phyloP scores from a whole-genome alignment of 2,797 vertebrate species.

The Mormyrops boulengeri region DNA sequence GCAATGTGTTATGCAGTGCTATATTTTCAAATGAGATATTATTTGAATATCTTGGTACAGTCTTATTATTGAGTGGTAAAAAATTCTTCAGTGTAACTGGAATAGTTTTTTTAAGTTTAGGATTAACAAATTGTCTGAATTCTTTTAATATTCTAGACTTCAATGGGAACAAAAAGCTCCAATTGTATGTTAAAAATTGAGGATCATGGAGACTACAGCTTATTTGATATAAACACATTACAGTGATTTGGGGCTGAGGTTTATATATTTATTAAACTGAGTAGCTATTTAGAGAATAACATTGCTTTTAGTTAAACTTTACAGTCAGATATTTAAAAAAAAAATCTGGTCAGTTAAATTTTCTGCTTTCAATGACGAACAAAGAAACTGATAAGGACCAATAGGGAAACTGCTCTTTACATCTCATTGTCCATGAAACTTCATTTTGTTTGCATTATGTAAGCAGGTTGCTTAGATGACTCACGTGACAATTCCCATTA shows the following conservation, averaged over 20 bases:
- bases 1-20: background rate
- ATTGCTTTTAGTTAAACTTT: background rate
- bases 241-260: background rate
- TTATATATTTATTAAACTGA: background rate
- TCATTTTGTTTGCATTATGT: background rate
- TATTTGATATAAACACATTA: background rate
- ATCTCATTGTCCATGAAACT: background rate
- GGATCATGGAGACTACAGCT: background rate
- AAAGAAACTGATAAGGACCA: background rate
- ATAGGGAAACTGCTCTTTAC: background rate
- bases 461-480: background rate
- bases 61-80: background rate
- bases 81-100: background rate
- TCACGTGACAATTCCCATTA: background rate
- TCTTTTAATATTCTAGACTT: background rate
- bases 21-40: background rate
- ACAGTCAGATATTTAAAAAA: background rate
- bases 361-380: background rate
- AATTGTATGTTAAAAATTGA: background rate
- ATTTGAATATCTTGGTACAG: background rate
- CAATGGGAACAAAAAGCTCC: background rate
- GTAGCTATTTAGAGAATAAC: background rate
- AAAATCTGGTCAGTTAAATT: background rate
- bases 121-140: background rate
- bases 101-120: background rate